Evolutionary conservation across 2,113 vertebrate genomes (phyloP).

Genomic region (Abramis brama): DNA sequence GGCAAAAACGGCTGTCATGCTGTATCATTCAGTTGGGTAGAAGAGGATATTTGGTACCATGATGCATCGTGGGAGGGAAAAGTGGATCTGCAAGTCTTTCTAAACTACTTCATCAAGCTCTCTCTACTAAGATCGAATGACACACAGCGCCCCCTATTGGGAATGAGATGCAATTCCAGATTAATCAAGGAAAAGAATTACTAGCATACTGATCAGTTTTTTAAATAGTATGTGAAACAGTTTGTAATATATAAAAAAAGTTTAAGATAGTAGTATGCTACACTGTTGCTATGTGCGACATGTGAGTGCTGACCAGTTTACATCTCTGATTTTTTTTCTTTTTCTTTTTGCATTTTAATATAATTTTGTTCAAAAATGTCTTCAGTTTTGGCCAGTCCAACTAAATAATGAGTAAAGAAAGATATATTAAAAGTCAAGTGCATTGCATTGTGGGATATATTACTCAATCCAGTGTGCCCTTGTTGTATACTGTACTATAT

Average conservation of each 20-base stretch:
- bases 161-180: not conserved
- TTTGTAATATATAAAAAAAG: too few relatives aligned
- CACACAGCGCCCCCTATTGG: conserved; percentile 68
- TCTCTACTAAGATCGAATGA: conserved; percentile 15
- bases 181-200: not conserved
- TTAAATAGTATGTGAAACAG: not conserved
- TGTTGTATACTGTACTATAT: not conserved
- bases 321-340: too few relatives aligned
- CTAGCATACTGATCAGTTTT: not conserved
- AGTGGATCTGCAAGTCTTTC: not conserved
- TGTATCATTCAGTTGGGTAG: conserved; percentile 29
- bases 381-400: not conserved
- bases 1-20: conserved; percentile 20
- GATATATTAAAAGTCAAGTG: not conserved
- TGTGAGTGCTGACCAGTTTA: not conserved
- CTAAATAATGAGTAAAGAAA: not conserved
- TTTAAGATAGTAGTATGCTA: too few relatives aligned
- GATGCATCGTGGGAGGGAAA: conserved; percentile 28
- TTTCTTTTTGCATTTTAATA: not conserved
- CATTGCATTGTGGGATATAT: not conserved
- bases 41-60: conserved; percentile 8
- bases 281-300: too few relatives aligned
- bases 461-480: not conserved
- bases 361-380: not conserved
- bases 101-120: not conserved